phyloP scores from a whole-genome alignment of 2,113 vertebrate species.

The Xenotilapia longispinis region DNA sequence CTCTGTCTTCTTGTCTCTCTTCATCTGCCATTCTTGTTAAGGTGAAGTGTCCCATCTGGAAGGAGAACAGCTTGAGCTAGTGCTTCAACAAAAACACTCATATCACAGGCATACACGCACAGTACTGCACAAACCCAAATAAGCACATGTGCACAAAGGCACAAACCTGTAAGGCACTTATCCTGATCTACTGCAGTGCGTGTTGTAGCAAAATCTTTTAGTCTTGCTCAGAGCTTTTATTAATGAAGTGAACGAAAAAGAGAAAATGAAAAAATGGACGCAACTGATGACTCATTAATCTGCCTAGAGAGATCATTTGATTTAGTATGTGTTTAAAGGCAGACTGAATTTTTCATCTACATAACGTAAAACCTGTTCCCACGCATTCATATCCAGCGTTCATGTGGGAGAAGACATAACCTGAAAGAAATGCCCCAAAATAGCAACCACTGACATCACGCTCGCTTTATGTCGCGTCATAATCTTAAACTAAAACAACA shows the following conservation, averaged over 20 bases:
- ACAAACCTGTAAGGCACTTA: neutral
- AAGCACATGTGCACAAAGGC: neutral
- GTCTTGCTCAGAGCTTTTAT: neutral
- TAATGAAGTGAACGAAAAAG: neutral
- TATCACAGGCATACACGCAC: neutral
- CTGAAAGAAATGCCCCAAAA: neutral
- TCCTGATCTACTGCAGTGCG: conserved; percentile 7
- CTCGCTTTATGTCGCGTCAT: neutral
- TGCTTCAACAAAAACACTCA: neutral
- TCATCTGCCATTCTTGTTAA: conserved; percentile 29
- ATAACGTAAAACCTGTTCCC: neutral
- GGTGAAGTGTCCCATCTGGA: conserved; percentile 45
- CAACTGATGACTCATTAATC: conserved; percentile 4
- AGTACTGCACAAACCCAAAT: neutral
- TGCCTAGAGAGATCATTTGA: neutral
- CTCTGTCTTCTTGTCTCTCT: neutral
- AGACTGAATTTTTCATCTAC: neutral
- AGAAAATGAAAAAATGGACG: neutral
- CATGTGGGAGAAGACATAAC: neutral
- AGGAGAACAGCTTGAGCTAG: conserved; percentile 23
- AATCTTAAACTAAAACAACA: conserved; percentile 15
- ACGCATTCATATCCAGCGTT: neutral
- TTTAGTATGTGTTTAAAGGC: neutral
- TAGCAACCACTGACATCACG: neutral
- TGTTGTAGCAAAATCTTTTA: neutral